Conservation (phyloP, 2,797 vertebrate genomes). For the Aselliscus stoliczkanus region DNA sequence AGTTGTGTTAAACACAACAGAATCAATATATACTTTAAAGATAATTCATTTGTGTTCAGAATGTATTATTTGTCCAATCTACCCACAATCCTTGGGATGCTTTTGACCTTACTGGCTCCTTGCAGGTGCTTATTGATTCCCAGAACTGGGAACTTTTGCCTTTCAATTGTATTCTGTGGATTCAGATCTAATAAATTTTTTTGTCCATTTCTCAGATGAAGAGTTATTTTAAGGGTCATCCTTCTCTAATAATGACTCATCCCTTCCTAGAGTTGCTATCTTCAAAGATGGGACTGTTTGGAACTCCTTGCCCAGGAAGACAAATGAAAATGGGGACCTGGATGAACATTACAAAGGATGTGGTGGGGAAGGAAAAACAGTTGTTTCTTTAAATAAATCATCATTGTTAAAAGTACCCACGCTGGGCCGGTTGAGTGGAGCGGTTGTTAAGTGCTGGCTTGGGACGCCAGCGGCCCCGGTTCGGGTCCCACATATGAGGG, state of each 20-base stretch:
- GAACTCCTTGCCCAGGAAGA: background rate
- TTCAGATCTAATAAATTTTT: background rate
- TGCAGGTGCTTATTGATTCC: background rate
- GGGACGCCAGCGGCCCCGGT: too few relatives aligned
- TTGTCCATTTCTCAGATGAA: constrained; percentile 42
- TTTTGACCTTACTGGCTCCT: background rate
- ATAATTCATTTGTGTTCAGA: background rate
- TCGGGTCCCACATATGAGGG: too few relatives aligned
- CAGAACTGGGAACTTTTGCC: background rate
- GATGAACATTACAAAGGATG: background rate
- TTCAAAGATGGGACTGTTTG: background rate
- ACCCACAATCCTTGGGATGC: background rate
- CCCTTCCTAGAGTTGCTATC: background rate
- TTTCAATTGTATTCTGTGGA: background rate
- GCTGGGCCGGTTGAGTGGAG: too few relatives aligned
- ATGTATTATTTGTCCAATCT: background rate
- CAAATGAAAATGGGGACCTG: background rate
- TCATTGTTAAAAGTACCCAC: background rate
- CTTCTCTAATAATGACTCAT: background rate
- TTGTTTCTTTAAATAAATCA: constrained; percentile 53
- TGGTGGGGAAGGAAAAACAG: background rate
- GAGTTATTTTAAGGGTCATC: background rate
- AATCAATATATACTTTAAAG: constrained; percentile 9
- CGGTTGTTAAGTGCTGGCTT: too few relatives aligned
- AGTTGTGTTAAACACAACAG: background rate